Evolutionary conservation across 2,888 invertebrate species (phyloP).

Genomic region (Ametastegia equiseti): DNA sequence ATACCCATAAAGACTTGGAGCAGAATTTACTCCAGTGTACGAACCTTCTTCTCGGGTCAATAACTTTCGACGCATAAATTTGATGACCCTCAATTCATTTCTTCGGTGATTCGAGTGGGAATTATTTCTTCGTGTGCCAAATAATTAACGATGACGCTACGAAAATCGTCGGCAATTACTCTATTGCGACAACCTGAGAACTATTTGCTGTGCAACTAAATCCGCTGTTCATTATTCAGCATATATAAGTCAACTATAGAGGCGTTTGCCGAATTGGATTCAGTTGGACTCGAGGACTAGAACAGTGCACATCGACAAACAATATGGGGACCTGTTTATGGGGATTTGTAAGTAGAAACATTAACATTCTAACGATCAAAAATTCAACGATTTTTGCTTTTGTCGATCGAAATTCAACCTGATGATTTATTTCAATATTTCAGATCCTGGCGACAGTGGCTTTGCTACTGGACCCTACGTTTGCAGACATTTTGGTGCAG

Average conservation of each 20-base stretch:
- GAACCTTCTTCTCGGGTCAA: neutral
- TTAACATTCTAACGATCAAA: neutral
- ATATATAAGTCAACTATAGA: constrained; percentile 25
- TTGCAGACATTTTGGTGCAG: constrained; percentile 60
- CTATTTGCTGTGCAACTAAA: constrained; percentile 26
- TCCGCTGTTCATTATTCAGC: constrained; percentile 21
- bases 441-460: constrained; percentile 32
- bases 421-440: neutral
- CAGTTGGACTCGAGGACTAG: constrained; percentile 1
- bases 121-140: neutral
- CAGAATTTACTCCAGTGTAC: neutral
- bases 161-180: neutral
- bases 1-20: neutral
- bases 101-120: neutral
- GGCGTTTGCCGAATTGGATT: neutral
- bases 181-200: constrained; percentile 27
- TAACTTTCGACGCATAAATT: neutral
- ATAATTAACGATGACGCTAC: constrained; percentile 7
- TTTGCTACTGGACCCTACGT: constrained; percentile 29
- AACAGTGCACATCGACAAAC: neutral
- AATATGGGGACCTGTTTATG: constrained; percentile 12
- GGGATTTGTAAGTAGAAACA: constrained; percentile 7
- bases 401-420: neutral
- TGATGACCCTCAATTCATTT: neutral
- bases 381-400: neutral